Evolutionary conservation across 2,888 invertebrate genomes (phyloP).

Genomic region (Ophion ellenae): DNA sequence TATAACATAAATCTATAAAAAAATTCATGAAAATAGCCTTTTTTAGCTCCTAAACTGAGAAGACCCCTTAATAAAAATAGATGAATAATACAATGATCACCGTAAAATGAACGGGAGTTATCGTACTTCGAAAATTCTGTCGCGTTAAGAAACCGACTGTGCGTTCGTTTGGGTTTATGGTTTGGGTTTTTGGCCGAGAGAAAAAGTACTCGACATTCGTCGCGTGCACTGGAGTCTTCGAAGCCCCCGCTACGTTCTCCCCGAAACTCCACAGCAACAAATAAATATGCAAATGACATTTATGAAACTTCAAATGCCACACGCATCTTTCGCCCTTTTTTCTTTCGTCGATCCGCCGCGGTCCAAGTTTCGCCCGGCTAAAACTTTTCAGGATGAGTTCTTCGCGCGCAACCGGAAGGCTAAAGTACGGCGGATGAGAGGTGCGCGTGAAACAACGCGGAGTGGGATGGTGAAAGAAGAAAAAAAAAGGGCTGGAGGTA

Average conservation of each 20-base stretch:
- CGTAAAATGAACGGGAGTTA: too few relatives aligned
- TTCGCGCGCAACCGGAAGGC: constrained; percentile 48
- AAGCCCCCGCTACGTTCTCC: background rate
- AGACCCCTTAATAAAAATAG: too few relatives aligned
- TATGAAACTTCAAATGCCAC: constrained; percentile 80
- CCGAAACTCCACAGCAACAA: constrained; percentile 75
- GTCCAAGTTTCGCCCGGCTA: constrained; percentile 73
- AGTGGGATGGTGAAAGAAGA: constrained; percentile 54
- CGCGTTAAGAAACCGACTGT: too few relatives aligned
- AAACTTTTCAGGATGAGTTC: constrained; percentile 74
- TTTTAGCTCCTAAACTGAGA: too few relatives aligned
- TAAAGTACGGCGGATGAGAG: constrained; percentile 58
- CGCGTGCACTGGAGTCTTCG: background rate
- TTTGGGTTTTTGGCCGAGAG: too few relatives aligned
- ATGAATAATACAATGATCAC: too few relatives aligned
- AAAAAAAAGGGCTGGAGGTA: constrained; percentile 66
- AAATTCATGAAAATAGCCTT: too few relatives aligned
- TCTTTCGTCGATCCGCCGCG: constrained; percentile 67
- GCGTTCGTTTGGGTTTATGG: too few relatives aligned
- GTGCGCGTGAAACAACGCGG: constrained; percentile 23
- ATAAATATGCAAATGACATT: constrained; percentile 82
- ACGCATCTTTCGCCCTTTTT: constrained; percentile 72
- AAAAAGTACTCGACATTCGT: too few relatives aligned
- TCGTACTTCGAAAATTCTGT: too few relatives aligned
- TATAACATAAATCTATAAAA: too few relatives aligned